A percentile compares a stretch with the other conserved stretches of the same genome.
phyloP scores from a whole-genome alignment of 2,888 invertebrate species.

The Epistrophella euchroma region DNA sequence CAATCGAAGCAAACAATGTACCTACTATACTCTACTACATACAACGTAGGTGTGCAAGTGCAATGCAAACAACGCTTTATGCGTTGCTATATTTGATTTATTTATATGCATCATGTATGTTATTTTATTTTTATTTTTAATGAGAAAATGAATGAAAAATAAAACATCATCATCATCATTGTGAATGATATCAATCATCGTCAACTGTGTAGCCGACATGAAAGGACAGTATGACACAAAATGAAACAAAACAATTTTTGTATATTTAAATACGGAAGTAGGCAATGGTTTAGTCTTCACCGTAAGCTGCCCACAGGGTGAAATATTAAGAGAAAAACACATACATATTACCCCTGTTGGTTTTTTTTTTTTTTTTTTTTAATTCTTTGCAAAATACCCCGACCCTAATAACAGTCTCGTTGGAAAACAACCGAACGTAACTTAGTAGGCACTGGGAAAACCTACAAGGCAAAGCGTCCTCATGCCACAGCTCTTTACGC shows the following conservation, averaged over 20 bases:
- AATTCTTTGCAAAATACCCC: conserved; percentile 19
- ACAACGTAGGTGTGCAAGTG: conserved; percentile 59
- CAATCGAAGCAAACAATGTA: conserved; percentile 65
- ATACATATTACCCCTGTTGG: conserved; percentile 3
- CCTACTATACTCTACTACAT: too few relatives aligned
- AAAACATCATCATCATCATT: conserved; percentile 17
- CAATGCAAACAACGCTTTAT: conserved; percentile 68
- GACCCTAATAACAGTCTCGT: conserved; percentile 42
- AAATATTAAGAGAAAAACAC: conserved; percentile 14
- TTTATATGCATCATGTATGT: conserved; percentile 1
- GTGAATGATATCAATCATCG: conserved; percentile 72
- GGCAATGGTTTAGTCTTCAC: conserved; percentile 1
- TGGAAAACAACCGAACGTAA: conserved; percentile 7
- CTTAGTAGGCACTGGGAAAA: conserved; percentile 1
- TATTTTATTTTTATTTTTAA: conserved; percentile 16
- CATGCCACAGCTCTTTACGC: neutral
- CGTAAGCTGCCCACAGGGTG: conserved; percentile 1
- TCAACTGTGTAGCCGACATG: conserved; percentile 56
- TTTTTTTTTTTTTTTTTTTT: neutral
- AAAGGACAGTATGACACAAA: conserved; percentile 51
- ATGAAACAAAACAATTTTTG: conserved; percentile 39
- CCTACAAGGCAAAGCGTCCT: conserved; percentile 12
- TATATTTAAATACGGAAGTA: conserved; percentile 13
- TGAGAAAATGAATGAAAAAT: conserved; percentile 9
- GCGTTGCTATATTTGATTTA: conserved; percentile 43